A percentile compares a stretch with the other conserved stretches of the same genome.
Evolutionary conservation across 92 coral and sea anemone genomes (phyloP).

Genomic region (Siderastrea radians): DNA sequence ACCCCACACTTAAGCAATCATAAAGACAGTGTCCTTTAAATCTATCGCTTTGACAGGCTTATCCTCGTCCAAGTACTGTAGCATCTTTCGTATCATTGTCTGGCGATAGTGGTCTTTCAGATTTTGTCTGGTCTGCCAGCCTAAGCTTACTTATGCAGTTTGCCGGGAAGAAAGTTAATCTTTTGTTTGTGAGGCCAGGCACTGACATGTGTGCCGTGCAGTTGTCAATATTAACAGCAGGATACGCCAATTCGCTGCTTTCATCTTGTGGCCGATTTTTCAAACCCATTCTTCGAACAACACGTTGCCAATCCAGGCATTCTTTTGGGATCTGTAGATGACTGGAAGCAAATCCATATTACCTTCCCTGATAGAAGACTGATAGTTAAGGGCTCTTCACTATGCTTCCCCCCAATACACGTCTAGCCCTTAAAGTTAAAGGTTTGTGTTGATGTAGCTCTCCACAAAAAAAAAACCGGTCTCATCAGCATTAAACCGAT

Average conservation of each 20-base stretch:
- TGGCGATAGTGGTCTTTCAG: slow-evolving; percentile 31
- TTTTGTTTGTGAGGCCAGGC: slow-evolving; percentile 36
- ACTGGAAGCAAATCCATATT: slow-evolving; percentile 56
- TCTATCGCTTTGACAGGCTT: slow-evolving; percentile 35
- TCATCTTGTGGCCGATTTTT: slow-evolving; percentile 44
- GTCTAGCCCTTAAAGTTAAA: slow-evolving; percentile 42
- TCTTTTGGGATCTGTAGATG: slow-evolving; percentile 42
- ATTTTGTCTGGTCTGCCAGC: slow-evolving; percentile 33
- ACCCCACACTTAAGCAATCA: slow-evolving; percentile 46
- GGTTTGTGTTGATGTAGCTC: slow-evolving; percentile 38
- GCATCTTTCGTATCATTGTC: slow-evolving; percentile 29
- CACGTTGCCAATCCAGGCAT: slow-evolving; percentile 40
- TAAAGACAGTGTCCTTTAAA: slow-evolving; percentile 49
- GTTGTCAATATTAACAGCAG: slow-evolving; percentile 47
- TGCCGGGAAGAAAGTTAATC: slow-evolving; percentile 32
- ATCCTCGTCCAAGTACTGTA: slow-evolving; percentile 38
- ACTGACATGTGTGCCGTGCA: slow-evolving; percentile 46
- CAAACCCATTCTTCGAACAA: slow-evolving; percentile 34
- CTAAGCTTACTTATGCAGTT: slow-evolving; percentile 59
- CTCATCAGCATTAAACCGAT: slow-evolving; percentile 50
- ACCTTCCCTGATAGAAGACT: slow-evolving; percentile 21
- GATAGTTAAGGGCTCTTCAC: slow-evolving; percentile 32
- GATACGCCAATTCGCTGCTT: slow-evolving; percentile 38
- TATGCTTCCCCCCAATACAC: slow-evolving; percentile 35
- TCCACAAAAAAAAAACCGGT: slow-evolving; percentile 29